Conservation (phyloP, 2,888 invertebrate genomes). For the Tetheella fluctuosa region DNA sequence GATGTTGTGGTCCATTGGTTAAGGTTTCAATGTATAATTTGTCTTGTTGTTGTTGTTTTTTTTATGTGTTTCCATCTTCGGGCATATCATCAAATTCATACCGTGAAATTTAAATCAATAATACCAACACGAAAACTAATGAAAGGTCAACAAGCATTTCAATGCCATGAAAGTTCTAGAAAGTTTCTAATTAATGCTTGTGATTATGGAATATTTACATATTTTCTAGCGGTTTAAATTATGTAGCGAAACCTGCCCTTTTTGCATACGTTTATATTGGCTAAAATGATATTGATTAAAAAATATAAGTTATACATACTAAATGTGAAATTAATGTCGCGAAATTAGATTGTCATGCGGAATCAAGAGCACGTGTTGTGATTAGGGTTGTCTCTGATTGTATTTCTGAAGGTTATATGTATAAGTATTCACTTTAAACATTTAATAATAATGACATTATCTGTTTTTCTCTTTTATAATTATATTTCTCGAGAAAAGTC, state of each 20-base stretch:
- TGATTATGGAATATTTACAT: neutral
- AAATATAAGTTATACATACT: neutral
- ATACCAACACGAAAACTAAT: too few species aligned
- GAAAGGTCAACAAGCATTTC: neutral
- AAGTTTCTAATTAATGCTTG: neutral
- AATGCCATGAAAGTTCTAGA: slow-evolving; percentile 2
- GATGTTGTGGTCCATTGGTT: too few species aligned
- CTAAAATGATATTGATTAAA: neutral
- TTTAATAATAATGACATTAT: too few species aligned
- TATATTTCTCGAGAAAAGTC: too few species aligned
- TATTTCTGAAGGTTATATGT: too few species aligned
- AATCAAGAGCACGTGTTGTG: neutral
- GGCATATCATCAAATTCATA: too few species aligned
- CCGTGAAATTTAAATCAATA: too few species aligned
- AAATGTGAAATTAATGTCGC: neutral
- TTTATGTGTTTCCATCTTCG: too few species aligned
- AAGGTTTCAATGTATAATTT: too few species aligned
- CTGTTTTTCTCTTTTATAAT: too few species aligned
- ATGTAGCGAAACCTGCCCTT: neutral
- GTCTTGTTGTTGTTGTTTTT: too few species aligned
- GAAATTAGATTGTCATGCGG: neutral
- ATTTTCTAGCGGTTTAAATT: neutral
- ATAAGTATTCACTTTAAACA: too few species aligned
- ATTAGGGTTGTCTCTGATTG: neutral
- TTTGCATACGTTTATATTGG: neutral